Base-by-base conservation (phyloP, 1,140 invertebrate species). In the Caenorhabditis brenneri region DNA sequence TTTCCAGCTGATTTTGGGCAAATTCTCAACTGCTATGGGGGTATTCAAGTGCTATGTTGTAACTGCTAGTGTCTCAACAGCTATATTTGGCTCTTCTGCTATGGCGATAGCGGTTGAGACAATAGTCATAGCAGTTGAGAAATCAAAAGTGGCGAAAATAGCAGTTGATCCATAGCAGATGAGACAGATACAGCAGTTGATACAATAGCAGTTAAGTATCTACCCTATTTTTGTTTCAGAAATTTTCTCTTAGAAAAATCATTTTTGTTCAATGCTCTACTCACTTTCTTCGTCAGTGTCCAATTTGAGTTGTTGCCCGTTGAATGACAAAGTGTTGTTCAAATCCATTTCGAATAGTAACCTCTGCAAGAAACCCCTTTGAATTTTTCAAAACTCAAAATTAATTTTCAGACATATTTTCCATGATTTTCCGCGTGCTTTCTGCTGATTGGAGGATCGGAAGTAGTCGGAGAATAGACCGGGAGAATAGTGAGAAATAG, bases 271-370 rank as follows among this genome's bases (percentile, higher is more conserved):
- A 53, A 53, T 29, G 5, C 12, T 6, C 5, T 16, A 69, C 81
- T 42, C n/a, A 86, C 86, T 84, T 29, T 86, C 80, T 19, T 36
- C 84, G 0, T 24, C 31, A 0, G 74, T 46, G 60, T 86, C 86
- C 27, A 86, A 58, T 82, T 86, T 86, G 4, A 86, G 65, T 65
- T 86, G 86, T 27, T 69, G 48, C 16, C 65, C 83, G 19, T 78
- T 49, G 46, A 86, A 86, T 15, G 85, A 85, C 19, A 86, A 39
- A 15, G 58, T 65, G 24, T 65, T 65, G 29, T 65, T 33, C 12
- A 6, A 16, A 31, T 65, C 58, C 58, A 65, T 65, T 36, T 65
- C 58, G 58, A 65, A 65, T 33, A 65, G 31, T 19, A 65, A 36
- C 7, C 3, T 36, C 58, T 65, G 58, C 15, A 60, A 36, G 24